Conservation (phyloP, 2,797 vertebrate species). For the Sebastes vulpes region DNA sequence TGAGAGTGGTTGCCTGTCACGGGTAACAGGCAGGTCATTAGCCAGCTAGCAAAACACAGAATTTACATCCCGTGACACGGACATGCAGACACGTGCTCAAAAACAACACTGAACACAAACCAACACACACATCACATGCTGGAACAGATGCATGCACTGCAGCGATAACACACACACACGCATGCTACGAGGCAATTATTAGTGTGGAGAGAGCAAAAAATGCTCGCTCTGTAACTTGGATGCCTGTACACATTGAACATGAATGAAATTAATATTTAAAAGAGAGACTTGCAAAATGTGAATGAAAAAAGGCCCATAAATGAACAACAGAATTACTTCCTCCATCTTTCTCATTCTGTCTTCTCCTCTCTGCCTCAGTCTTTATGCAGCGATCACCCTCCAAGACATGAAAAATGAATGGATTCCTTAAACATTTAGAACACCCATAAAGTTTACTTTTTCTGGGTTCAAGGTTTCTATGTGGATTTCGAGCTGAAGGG, state of each 20-base stretch:
- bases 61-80: conserved; percentile 25
- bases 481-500: neutral
- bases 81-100: neutral
- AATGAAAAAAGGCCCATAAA: neutral
- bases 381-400: neutral
- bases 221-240: too few relatives aligned
- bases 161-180: neutral
- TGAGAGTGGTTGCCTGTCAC: conserved; percentile 4
- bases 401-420: neutral
- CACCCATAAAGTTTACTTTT: neutral
- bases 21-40: conserved; percentile 24
- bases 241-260: neutral
- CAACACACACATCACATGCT: neutral
- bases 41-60: neutral
- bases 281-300: neutral
- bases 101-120: neutral
- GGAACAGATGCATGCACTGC: neutral
- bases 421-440: neutral
- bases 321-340: neutral
- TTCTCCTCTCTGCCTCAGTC: neutral
- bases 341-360: neutral
- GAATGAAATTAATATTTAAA: neutral
- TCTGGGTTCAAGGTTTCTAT: neutral
- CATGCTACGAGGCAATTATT: neutral
- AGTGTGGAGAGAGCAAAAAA: neutral